Evolutionary conservation across 1,140 invertebrate genomes (phyloP).

Genomic region (Aphaenogaster ashmeadi): DNA sequence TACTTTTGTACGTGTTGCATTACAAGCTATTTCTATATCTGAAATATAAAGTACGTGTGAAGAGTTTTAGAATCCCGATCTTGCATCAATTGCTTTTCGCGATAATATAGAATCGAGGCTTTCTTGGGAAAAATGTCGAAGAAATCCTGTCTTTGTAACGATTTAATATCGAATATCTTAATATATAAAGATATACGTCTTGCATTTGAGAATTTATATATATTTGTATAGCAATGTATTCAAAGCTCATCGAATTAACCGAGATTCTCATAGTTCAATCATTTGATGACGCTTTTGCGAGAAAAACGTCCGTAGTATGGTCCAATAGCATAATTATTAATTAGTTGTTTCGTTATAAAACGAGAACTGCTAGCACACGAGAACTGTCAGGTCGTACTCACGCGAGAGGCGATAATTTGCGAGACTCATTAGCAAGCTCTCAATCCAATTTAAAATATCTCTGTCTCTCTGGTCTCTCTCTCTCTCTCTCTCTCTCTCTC

Average conservation of each 20-base stretch:
- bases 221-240: background rate
- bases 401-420: slow-evolving; percentile 42
- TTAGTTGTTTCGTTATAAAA: slow-evolving; percentile 50
- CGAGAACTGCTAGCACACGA: background rate
- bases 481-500: background rate
- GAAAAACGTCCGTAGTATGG: background rate
- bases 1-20: background rate
- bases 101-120: background rate
- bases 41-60: background rate
- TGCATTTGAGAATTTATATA: background rate
- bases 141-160: background rate
- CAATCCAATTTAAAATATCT: slow-evolving; percentile 42
- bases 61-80: background rate
- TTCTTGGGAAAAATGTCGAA: background rate
- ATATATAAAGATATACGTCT: background rate
- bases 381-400: background rate
- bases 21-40: background rate
- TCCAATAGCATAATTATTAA: slow-evolving; percentile 42
- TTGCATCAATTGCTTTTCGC: background rate
- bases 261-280: background rate
- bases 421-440: slow-evolving; percentile 51
- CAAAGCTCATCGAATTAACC: background rate
- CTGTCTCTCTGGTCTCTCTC: background rate
- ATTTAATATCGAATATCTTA: background rate
- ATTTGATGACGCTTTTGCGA: background rate